Percentiles rank a stretch among this genome's conserved stretches.
phyloP scores from a whole-genome alignment of 1,140 invertebrate species.

The Papilio machaon region DNA sequence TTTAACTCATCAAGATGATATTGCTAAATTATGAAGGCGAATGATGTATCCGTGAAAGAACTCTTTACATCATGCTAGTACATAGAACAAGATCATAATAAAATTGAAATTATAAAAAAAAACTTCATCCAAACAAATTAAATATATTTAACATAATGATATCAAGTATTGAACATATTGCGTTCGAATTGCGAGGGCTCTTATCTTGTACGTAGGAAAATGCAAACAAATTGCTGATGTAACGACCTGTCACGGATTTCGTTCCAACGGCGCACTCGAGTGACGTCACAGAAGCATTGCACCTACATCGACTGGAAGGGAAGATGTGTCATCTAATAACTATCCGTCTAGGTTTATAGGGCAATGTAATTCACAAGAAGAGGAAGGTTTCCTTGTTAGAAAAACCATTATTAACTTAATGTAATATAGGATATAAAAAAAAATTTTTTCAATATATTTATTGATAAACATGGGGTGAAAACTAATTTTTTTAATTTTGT shows the following conservation, averaged over 20 bases:
- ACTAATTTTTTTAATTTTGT: no score
- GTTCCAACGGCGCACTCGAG: neutral
- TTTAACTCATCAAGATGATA: no score
- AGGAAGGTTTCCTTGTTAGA: neutral
- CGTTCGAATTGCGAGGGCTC: neutral
- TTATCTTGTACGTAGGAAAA: constrained; percentile 12
- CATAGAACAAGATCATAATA: no score
- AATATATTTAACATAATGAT: neutral
- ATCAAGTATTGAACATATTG: neutral
- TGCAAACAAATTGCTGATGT: constrained; percentile 21
- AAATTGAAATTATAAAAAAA: no score
- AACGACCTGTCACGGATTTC: constrained; percentile 4
- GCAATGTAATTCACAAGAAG: neutral
- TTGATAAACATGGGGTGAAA: no score
- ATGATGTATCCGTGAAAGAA: no score
- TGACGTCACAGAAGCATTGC: neutral
- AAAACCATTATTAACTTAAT: neutral
- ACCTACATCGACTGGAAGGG: neutral
- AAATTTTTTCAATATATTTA: no score
- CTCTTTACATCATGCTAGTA: no score
- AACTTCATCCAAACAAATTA: no score
- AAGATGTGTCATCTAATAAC: neutral
- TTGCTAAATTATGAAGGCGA: no score
- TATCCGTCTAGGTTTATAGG: neutral
- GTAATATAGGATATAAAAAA: no score